Conservation (phyloP, 2,113 vertebrate genomes). For the Spheniscus mendiculus region DNA sequence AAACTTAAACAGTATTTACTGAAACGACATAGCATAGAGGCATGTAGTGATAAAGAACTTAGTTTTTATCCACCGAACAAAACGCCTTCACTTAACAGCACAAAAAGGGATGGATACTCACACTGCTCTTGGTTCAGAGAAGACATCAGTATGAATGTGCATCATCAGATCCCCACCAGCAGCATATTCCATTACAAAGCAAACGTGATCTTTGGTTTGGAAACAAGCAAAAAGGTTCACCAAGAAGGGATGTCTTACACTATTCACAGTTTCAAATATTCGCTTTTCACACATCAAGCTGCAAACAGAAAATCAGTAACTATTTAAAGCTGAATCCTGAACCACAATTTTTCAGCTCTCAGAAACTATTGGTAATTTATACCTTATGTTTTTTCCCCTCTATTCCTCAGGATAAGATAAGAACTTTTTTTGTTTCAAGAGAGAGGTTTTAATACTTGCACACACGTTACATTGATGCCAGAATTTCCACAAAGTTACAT, state of each 20-base stretch:
- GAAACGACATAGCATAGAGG: not conserved
- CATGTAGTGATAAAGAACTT: not conserved
- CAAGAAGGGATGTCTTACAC: slow-evolving; percentile 96
- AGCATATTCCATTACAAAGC: slow-evolving; percentile 99
- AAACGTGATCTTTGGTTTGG: slow-evolving; percentile 98
- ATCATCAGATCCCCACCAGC: slow-evolving; percentile 98
- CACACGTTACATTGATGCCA: not conserved
- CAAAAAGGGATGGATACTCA: slow-evolving; percentile 76
- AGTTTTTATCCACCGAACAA: not conserved
- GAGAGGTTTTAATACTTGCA: not conserved
- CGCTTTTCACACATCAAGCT: slow-evolving; percentile 99
- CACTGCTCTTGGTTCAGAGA: slow-evolving; percentile 96
- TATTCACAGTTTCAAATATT: slow-evolving; percentile 99
- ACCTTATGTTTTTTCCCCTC: not conserved
- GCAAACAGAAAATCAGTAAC: slow-evolving; percentile 46
- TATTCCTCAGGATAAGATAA: not conserved
- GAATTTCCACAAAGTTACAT: not conserved
- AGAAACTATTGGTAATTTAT: not conserved
- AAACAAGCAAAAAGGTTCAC: slow-evolving; percentile 99
- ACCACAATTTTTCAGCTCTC: not conserved
- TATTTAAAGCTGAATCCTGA: not conserved
- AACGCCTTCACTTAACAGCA: not conserved
- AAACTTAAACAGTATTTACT: not conserved
- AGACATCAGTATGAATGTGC: slow-evolving; percentile 99
- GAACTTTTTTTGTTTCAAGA: not conserved